phyloP scores from a whole-genome alignment of 2,113 vertebrate genomes.

The Pelmatolapia mariae region DNA sequence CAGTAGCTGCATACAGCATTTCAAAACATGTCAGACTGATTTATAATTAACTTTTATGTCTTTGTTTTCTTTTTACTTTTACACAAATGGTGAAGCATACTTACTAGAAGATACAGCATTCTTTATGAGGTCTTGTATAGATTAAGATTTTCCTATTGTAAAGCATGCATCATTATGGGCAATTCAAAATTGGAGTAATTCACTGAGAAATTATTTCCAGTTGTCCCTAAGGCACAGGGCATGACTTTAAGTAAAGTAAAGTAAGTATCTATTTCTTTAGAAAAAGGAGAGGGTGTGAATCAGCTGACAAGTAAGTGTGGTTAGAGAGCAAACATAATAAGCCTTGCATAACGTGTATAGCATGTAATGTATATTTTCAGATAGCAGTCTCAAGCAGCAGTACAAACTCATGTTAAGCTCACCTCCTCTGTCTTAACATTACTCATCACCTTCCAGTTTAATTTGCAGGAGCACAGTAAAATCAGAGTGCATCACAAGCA shows the following conservation, averaged over 20 bases:
- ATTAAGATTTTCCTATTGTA: neutral
- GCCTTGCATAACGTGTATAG: neutral
- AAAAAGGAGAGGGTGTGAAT: neutral
- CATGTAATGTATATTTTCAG: neutral
- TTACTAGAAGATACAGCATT: neutral
- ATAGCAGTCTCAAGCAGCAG: neutral
- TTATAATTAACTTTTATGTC: neutral
- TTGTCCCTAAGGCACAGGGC: neutral
- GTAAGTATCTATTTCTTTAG: neutral
- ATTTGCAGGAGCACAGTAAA: slow-evolving; percentile 1
- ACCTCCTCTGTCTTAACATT: neutral
- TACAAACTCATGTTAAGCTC: neutral
- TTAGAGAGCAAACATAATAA: neutral
- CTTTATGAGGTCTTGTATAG: neutral
- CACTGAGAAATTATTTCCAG: slow-evolving; percentile 27
- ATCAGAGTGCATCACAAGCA: neutral
- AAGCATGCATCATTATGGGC: neutral
- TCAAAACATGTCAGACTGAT: neutral
- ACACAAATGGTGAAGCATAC: neutral
- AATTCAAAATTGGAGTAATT: slow-evolving; percentile 6
- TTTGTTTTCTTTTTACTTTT: neutral
- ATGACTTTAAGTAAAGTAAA: neutral
- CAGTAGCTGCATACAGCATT: neutral
- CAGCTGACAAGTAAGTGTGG: neutral
- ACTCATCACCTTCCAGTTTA: neutral